These are phyloP conservation scores for Rissa tridactyla DNA, from an alignment of 2,113 vertebrate genomes.

Conservation along the genomic window DNA sequence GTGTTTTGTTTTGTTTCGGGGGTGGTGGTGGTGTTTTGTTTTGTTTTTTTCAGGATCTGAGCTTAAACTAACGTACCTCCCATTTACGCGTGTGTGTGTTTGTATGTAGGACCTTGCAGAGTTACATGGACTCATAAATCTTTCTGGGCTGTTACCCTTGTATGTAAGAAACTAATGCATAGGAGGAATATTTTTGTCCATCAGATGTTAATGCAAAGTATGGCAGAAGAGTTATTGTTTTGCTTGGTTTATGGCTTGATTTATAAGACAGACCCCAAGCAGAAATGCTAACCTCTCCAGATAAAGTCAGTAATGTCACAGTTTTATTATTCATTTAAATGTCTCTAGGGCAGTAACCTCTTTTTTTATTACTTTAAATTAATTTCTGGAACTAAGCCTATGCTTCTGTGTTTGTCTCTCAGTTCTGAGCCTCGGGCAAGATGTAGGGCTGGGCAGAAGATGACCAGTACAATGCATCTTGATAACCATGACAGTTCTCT, in stretches of 20 bases:
- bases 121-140: background rate
- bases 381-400: background rate
- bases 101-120: background rate
- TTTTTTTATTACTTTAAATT: background rate
- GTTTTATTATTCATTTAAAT: constrained; percentile 18
- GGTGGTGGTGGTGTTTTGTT: no score
- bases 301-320: background rate
- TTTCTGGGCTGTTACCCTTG: background rate
- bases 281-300: background rate
- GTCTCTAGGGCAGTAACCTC: background rate
- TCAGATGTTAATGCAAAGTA: background rate
- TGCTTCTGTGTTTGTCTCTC: background rate
- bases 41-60: background rate
- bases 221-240: background rate
- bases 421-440: constrained; percentile 26
- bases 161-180: background rate
- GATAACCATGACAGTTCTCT: background rate
- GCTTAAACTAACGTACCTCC: background rate
- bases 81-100: background rate
- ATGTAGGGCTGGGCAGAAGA: background rate
- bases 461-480: background rate
- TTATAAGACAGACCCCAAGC: background rate
- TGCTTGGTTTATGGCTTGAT: background rate
- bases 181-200: background rate
- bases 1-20: background rate